A percentile compares a stretch with the other conserved stretches of the same genome.
phyloP scores from a whole-genome alignment of 2,797 vertebrate genomes.

The Squalus acanthias region DNA sequence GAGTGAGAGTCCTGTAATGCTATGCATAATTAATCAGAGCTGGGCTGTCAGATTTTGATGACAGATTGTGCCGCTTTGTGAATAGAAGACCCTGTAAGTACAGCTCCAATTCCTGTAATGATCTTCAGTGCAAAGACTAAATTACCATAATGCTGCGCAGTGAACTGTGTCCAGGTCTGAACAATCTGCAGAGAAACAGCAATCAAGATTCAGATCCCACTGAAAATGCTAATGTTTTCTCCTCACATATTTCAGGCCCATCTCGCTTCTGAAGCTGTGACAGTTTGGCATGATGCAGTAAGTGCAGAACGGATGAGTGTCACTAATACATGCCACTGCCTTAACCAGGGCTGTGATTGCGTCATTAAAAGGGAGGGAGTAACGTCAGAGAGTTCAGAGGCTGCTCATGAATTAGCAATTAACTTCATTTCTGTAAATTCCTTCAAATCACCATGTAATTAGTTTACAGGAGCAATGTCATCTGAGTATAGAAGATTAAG shows the following conservation, averaged over 20 bases:
- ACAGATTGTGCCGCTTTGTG: constrained; percentile 27
- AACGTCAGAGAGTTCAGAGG: neutral
- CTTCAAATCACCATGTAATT: constrained; percentile 20
- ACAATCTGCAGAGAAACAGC: neutral
- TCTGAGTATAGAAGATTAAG: neutral
- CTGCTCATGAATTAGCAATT: neutral
- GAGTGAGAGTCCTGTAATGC: neutral
- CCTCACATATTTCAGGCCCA: neutral
- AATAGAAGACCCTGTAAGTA: constrained; percentile 4
- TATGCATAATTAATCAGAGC: constrained; percentile 15
- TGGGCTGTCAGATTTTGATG: constrained; percentile 11
- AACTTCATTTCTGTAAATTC: constrained; percentile 22
- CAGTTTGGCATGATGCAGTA: neutral
- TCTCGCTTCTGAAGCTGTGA: neutral
- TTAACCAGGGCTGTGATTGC: neutral
- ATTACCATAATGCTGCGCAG: constrained; percentile 26
- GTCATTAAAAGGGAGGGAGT: neutral
- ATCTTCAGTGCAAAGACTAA: constrained; percentile 13
- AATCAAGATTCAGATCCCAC: constrained; percentile 12
- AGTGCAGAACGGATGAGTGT: neutral
- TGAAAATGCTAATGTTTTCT: constrained; percentile 27
- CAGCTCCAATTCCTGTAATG: constrained; percentile 30
- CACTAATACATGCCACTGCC: neutral
- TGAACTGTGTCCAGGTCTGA: neutral
- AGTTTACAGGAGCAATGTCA: neutral